Conservation (phyloP, 2,888 invertebrate genomes). For the Platycheirus albimanus region DNA sequence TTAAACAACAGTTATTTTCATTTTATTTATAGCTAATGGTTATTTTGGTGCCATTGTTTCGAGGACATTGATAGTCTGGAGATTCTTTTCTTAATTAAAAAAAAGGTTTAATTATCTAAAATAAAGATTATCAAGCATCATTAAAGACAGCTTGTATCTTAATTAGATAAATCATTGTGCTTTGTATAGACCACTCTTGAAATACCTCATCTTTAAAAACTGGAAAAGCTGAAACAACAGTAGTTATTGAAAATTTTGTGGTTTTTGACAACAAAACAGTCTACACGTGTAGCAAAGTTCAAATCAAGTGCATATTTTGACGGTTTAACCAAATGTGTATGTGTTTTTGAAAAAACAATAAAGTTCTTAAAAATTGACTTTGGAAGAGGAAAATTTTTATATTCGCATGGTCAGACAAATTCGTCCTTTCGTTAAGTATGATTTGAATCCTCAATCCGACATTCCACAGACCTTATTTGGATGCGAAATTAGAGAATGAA, state of each 20-base stretch:
- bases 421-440: too few relatives aligned
- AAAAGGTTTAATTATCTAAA: background rate
- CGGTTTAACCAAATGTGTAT: too few relatives aligned
- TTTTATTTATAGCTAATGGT: background rate
- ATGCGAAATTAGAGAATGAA: too few relatives aligned
- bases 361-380: too few relatives aligned
- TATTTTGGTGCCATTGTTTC: background rate
- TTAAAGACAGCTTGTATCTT: background rate
- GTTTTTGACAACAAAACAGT: background rate
- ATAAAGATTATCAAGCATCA: background rate
- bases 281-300: background rate
- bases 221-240: slow-evolving; percentile 25
- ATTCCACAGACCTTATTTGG: too few relatives aligned
- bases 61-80: slow-evolving; percentile 4
- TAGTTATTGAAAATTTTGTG: background rate
- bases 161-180: background rate
- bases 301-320: too few relatives aligned
- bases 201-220: background rate
- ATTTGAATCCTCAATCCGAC: too few relatives aligned
- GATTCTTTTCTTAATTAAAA: slow-evolving; percentile 4
- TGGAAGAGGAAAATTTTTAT: too few relatives aligned
- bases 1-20: background rate
- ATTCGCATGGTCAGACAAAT: too few relatives aligned
- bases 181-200: background rate
- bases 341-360: too few relatives aligned